A percentile compares a stretch with the other conserved stretches of the same genome.
Conservation (phyloP, 2,797 vertebrate genomes). For the Pitangus sulphuratus region DNA sequence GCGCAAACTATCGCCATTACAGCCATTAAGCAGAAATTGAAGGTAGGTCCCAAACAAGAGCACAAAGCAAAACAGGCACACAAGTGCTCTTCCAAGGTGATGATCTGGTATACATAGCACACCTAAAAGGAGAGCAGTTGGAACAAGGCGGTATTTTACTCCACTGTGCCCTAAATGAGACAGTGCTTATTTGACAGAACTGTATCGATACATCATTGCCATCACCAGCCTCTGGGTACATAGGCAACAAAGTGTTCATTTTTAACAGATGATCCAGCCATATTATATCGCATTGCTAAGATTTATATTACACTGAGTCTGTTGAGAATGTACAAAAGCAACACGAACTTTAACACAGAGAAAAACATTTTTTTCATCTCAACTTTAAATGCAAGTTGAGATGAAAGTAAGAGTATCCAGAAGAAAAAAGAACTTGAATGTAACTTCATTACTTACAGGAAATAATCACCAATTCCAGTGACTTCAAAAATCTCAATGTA, state of each 20-base stretch:
- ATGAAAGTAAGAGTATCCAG: neutral
- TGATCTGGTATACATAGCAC: neutral
- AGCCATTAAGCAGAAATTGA: neutral
- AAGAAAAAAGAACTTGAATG: neutral
- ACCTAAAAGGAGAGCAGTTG: neutral
- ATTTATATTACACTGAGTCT: neutral
- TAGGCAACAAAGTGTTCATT: neutral
- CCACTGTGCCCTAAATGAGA: neutral
- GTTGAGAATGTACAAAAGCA: neutral
- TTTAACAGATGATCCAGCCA: neutral
- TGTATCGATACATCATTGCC: rapidly evolving
- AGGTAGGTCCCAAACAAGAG: neutral
- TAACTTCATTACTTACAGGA: neutral
- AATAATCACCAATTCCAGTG: neutral
- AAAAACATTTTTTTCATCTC: neutral
- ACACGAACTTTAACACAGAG: neutral
- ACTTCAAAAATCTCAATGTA: neutral
- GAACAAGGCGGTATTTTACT: neutral
- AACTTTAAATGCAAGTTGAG: neutral
- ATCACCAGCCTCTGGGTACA: neutral
- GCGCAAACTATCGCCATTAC: neutral
- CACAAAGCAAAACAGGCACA: neutral
- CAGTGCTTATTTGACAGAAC: neutral
- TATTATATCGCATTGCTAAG: neutral
- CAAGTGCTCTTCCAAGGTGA: neutral